Evolutionary conservation across 2,113 vertebrate genomes (phyloP).

Genomic region (Microtus richardsoni): DNA sequence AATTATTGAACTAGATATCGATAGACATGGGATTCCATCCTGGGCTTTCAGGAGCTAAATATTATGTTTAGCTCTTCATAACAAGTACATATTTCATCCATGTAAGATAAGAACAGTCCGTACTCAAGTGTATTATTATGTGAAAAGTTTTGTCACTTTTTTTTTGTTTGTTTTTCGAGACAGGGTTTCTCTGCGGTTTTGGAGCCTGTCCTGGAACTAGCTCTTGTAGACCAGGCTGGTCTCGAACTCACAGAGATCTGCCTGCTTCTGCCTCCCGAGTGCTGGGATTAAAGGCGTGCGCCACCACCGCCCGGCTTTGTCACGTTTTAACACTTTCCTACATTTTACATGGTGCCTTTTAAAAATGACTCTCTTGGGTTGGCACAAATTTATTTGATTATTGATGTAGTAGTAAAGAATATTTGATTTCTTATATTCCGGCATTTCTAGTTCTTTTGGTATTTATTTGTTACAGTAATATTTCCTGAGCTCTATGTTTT

Average conservation of each 20-base stretch:
- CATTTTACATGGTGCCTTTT: background rate
- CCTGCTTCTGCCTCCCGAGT: no score
- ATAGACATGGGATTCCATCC: background rate
- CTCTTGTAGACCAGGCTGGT: no score
- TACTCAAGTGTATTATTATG: background rate
- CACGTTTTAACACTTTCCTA: background rate
- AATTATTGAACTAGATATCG: background rate
- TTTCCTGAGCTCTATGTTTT: background rate
- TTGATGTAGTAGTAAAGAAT: conserved; percentile 25
- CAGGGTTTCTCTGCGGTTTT: no score
- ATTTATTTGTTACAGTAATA: background rate
- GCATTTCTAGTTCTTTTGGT: background rate
- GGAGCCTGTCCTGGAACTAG: no score
- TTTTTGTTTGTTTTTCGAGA: no score
- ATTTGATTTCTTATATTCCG: background rate
- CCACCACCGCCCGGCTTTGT: background rate
- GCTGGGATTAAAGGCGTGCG: no score
- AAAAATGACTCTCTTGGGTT: background rate
- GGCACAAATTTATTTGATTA: conserved; percentile 35
- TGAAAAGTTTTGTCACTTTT: background rate
- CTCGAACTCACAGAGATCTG: no score
- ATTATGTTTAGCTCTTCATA: background rate
- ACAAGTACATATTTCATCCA: background rate
- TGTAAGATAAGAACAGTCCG: background rate
- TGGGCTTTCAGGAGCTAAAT: background rate